phyloP scores from a whole-genome alignment of 2,797 vertebrate genomes.

The Nannoperca obscura region DNA sequence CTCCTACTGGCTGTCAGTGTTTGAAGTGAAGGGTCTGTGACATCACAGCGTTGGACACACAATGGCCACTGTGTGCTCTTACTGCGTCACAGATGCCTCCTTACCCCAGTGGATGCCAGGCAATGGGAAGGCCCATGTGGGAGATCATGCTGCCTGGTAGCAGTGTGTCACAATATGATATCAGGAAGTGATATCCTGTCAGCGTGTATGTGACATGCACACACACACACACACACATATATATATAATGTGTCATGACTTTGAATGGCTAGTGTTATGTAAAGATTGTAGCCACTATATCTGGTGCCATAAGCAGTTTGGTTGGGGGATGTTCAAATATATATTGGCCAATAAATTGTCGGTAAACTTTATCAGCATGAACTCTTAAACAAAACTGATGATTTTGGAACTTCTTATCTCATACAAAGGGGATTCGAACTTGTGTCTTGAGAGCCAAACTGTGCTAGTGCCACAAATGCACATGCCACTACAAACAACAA shows the following conservation, averaged over 20 bases:
- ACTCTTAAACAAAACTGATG: not conserved
- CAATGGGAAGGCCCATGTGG: conserved; percentile 76
- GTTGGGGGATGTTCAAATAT: not conserved
- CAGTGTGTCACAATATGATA: conserved; percentile 73
- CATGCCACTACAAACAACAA: not conserved
- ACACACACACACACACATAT: too few relatives aligned
- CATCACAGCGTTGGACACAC: conserved; percentile 78
- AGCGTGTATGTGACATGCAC: too few relatives aligned
- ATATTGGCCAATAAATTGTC: not conserved
- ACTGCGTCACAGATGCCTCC: conserved; percentile 78
- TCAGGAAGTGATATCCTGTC: conserved; percentile 69
- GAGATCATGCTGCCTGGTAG: conserved; percentile 71
- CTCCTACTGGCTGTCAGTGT: conserved; percentile 75
- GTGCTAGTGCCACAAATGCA: not conserved
- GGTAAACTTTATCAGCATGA: not conserved
- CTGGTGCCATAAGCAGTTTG: not conserved
- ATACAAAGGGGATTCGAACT: not conserved
- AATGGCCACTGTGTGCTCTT: conserved; percentile 77
- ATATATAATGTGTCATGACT: too few relatives aligned
- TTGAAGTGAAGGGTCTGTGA: conserved; percentile 82
- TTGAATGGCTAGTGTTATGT: too few relatives aligned
- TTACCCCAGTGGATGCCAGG: conserved; percentile 76
- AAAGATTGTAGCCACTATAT: not conserved
- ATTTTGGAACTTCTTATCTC: not conserved
- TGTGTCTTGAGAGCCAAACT: not conserved